phyloP scores from a whole-genome alignment of 2,797 vertebrate species.

The Squalus acanthias region DNA sequence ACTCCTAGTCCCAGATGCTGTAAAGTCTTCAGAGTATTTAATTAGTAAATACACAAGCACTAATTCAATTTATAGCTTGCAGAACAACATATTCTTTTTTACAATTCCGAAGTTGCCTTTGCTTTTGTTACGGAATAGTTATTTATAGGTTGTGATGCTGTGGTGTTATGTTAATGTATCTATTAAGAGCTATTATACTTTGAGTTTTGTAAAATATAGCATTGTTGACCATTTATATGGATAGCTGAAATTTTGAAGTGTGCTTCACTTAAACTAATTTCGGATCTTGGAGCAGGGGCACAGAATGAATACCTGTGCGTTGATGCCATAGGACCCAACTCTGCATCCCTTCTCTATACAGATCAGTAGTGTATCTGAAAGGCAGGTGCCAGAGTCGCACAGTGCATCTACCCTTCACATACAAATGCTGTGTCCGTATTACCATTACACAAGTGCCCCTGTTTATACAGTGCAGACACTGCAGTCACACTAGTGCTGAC shows the following conservation, averaged over 20 bases:
- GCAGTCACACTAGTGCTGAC: neutral
- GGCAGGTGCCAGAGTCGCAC: neutral
- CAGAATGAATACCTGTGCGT: neutral
- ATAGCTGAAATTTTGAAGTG: neutral
- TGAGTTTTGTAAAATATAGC: neutral
- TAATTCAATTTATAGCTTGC: neutral
- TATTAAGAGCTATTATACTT: neutral
- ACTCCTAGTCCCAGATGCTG: neutral
- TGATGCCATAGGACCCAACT: neutral
- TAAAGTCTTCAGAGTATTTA: neutral
- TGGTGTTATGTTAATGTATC: neutral
- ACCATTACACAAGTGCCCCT: neutral
- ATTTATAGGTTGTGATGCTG: neutral
- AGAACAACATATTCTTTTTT: neutral
- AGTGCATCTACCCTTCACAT: neutral
- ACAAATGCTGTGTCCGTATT: neutral
- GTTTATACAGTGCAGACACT: neutral
- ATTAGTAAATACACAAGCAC: neutral
- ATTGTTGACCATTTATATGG: neutral
- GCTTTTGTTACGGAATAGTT: neutral
- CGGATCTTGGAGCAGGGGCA: neutral
- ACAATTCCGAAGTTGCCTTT: neutral
- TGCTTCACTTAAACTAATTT: neutral
- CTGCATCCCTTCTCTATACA: neutral
- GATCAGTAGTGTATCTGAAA: neutral